Evolutionary conservation across 1,140 invertebrate species (phyloP).

Genomic region (Drosophila obscura): DNA sequence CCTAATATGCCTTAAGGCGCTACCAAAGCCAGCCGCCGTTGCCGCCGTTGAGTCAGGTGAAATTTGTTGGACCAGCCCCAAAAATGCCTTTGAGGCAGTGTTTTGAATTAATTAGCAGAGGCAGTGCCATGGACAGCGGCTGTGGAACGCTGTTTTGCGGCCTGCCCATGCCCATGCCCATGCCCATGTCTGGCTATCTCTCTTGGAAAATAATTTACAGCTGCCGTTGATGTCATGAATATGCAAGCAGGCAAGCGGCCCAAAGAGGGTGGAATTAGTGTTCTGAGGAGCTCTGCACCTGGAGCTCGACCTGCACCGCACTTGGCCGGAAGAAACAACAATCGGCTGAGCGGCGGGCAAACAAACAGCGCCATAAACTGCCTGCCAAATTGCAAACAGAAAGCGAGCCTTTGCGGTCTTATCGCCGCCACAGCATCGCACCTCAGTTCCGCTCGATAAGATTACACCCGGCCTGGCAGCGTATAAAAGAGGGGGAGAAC

Average conservation of each 20-base stretch:
- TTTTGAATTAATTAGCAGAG: constrained; percentile 79
- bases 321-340: constrained; percentile 37
- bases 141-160: constrained; percentile 56
- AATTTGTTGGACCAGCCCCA: constrained; percentile 61
- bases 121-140: constrained; percentile 3
- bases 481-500: constrained; percentile 50
- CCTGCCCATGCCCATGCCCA: constrained; percentile 24
- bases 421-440: constrained; percentile 53
- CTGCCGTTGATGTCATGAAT: constrained; percentile 73
- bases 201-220: constrained; percentile 69
- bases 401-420: constrained; percentile 22
- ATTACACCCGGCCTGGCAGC: constrained; percentile 19
- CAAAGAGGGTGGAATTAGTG: neutral
- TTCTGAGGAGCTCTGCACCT: neutral
- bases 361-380: constrained; percentile 73
- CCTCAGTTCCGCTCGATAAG: constrained; percentile 65
- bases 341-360: constrained; percentile 38
- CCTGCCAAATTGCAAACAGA: constrained; percentile 48
- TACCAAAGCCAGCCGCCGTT: constrained; percentile 29
- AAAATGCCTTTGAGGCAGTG: constrained; percentile 76
- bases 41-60: constrained; percentile 43
- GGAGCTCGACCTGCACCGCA: neutral
- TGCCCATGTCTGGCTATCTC: constrained; percentile 50
- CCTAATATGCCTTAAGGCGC: constrained; percentile 71
- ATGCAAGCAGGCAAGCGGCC: constrained; percentile 54